Conservation (phyloP, 2,113 vertebrate species). For the Syrmaticus mikado region DNA sequence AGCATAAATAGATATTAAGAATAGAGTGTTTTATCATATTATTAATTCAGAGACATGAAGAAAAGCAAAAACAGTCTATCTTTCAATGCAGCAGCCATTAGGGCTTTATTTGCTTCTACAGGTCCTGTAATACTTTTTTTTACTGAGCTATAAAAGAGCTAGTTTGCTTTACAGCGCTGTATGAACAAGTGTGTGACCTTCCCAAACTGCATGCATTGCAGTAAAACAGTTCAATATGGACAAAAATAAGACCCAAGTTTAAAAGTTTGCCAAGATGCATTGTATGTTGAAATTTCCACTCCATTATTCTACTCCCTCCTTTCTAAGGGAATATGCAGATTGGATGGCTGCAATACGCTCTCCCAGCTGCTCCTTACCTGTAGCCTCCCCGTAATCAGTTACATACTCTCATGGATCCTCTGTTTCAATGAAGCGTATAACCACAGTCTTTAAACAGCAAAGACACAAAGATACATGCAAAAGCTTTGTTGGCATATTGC, state of each 20-base stretch:
- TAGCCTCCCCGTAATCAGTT: neutral
- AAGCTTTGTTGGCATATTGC: conserved; percentile 52
- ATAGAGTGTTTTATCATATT: neutral
- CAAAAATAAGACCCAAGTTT: neutral
- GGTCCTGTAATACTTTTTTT: neutral
- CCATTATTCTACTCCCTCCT: neutral
- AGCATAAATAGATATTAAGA: neutral
- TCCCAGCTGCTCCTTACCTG: neutral
- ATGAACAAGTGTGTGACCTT: neutral
- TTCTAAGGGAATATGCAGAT: neutral
- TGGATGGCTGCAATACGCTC: neutral
- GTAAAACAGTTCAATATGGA: neutral
- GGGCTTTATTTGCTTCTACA: neutral
- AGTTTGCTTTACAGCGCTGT: neutral
- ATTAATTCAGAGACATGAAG: neutral
- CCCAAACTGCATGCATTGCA: neutral
- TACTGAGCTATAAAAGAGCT: neutral
- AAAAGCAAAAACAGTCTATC: neutral
- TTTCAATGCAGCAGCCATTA: neutral
- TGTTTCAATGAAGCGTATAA: neutral
- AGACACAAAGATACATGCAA: conserved; percentile 36
- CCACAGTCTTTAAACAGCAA: conserved; percentile 3
- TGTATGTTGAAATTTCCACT: neutral
- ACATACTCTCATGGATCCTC: neutral
- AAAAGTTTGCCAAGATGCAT: neutral